Evolutionary conservation across 1,140 invertebrate genomes (phyloP).

Genomic region (Ceratosolen fusciceps): DNA sequence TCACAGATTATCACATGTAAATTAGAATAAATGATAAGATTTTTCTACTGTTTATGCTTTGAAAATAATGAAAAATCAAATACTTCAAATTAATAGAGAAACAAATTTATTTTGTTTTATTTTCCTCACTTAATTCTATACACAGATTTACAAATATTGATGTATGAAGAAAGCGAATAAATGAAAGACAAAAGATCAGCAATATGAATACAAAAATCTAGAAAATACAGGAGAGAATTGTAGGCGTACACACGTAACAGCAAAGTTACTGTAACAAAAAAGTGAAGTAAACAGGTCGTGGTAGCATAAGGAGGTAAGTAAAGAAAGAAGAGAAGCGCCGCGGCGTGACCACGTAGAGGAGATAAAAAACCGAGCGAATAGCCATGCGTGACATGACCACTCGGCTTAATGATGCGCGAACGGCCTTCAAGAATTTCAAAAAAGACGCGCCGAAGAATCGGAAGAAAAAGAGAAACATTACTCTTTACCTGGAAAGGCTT

Average conservation of each 20-base stretch:
- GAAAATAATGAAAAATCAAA: no score
- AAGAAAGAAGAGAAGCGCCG: conserved; percentile 39
- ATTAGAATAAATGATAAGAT: no score
- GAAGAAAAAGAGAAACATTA: conserved; percentile 22
- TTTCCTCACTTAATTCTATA: no score
- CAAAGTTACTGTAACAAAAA: conserved; percentile 6
- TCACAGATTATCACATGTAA: no score
- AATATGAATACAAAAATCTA: conserved; percentile 13
- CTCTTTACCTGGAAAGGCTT: conserved; percentile 56
- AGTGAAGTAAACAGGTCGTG: conserved; percentile 42
- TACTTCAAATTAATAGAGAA: no score
- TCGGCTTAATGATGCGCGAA: conserved; percentile 67
- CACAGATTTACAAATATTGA: no score
- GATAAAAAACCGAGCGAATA: conserved; percentile 57
- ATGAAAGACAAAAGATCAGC: no score
- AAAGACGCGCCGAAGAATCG: conserved; percentile 21
- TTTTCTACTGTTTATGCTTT: no score
- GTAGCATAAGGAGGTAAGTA: conserved; percentile 14
- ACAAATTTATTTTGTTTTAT: no score
- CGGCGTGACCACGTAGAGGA: conserved; percentile 28
- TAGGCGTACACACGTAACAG: background rate
- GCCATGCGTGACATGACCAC: conserved; percentile 60
- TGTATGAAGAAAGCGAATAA: no score
- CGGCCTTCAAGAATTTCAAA: conserved; percentile 33
- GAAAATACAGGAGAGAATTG: background rate